Percentiles rank a stretch among this genome's conserved stretches.
Evolutionary conservation across 1,140 invertebrate species (phyloP).

Genomic region (Scaptomyza montana): DNA sequence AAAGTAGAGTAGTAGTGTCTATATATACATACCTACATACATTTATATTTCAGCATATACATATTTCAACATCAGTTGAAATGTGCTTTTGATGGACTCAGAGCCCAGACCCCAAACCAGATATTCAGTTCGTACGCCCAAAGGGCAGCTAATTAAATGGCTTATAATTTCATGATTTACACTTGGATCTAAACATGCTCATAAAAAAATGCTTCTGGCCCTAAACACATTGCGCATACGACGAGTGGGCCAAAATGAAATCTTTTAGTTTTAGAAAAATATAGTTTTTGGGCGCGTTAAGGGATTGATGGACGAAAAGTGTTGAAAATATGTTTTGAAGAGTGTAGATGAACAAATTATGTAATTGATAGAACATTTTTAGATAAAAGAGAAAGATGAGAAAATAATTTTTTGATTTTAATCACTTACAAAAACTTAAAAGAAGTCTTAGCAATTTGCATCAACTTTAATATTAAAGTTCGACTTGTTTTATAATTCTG

Average conservation of each 20-base stretch:
- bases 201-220: slow-evolving; percentile 56
- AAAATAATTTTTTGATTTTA: no score
- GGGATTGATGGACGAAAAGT: slow-evolving; percentile 29
- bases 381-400: no score
- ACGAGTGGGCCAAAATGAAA: slow-evolving; percentile 12
- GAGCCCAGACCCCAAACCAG: background rate
- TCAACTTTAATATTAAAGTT: no score
- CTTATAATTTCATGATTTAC: slow-evolving; percentile 81
- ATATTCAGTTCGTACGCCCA: background rate
- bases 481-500: no score
- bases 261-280: background rate
- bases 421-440: no score
- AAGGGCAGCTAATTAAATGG: slow-evolving; percentile 74
- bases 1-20: slow-evolving; percentile 13
- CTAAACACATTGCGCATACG: slow-evolving; percentile 52
- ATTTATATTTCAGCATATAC: slow-evolving; percentile 52
- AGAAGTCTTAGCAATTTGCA: no score
- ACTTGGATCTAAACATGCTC: slow-evolving; percentile 61
- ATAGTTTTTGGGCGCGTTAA: slow-evolving; percentile 16
- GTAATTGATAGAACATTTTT: no score
- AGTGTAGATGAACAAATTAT: no score
- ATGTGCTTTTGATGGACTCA: slow-evolving; percentile 60
- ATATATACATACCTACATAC: background rate
- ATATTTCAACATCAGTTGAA: slow-evolving; percentile 64
- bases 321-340: background rate